Base-by-base conservation (phyloP, 2,888 invertebrate species). In the Gerosis bhagava region DNA sequence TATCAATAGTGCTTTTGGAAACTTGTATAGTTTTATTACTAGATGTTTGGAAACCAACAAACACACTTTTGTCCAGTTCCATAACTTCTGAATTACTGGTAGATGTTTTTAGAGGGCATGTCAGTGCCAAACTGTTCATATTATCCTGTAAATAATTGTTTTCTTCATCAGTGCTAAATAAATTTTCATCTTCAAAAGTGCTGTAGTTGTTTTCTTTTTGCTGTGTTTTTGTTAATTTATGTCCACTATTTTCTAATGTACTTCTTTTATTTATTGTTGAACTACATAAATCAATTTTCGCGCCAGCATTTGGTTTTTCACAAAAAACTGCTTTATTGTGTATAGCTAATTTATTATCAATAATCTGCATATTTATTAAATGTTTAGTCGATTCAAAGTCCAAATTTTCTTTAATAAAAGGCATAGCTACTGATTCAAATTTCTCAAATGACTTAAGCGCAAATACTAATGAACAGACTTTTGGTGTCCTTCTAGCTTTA, bases 81-180 rank as follows among this genome's bases (percentile, higher is more conserved):
- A n/a, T n/a, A n/a, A n/a, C n/a, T 31, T 68, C 53, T 42, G 70
- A 51, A 7, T 77, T 60, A 49, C 71, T 66, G 53, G 73, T 75
- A 3, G 76, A 77, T 1, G 73, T 77, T 59, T 78, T 71, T 54
- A 83, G 61, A 1, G 72, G 73, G 63, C 77, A 77, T 5, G 84
- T 83, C 5, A 79, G 60, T n/a, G 83, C 80, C 24, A 83, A 53
- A 26, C 80, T 73, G 55, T 70, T 58, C 4, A 60, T 50, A 37
- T 66, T 55, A 57, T 65, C 67, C 15, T 25, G 5, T 15, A 69
- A 58, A 15, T 60, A 26, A 42, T 61, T 65, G 43, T 62, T 59
- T 63, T 83, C 84, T 66, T 88, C 87, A 63, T 86, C 86, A 59
- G 83, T 83, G 37, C 82, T 86, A 44, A 87, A 84, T 12, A 86